Percentiles rank a stretch among this genome's conserved stretches.
Conservation (phyloP, 2,888 invertebrate species). For the Rhopalosiphum nymphaeae region DNA sequence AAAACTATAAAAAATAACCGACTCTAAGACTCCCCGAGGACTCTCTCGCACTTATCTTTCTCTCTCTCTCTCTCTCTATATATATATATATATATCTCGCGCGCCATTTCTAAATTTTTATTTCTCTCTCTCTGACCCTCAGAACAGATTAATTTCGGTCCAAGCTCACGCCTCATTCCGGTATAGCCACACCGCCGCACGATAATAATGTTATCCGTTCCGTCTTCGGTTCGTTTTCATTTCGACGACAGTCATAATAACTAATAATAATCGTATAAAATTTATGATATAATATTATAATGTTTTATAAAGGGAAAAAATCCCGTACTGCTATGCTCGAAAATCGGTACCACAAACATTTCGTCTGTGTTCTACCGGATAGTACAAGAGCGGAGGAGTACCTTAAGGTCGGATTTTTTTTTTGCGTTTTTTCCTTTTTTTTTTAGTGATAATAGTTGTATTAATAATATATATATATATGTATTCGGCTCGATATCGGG, state of each 20-base stretch:
- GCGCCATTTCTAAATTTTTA: not conserved
- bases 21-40: not conserved
- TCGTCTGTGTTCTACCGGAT: not conserved
- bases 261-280: not conserved
- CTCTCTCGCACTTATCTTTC: not conserved
- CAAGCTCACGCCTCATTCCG: not conserved
- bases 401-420: not conserved
- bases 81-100: no score
- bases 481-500: slow-evolving; percentile 2
- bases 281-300: not conserved
- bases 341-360: not conserved
- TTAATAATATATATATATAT: slow-evolving; percentile 17
- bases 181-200: not conserved
- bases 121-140: not conserved
- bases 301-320: not conserved
- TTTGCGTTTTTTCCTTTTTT: not conserved
- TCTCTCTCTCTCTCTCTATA: not conserved
- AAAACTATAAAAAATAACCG: slow-evolving; percentile 11
- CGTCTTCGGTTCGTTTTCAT: not conserved
- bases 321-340: not conserved
- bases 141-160: not conserved
- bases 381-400: not conserved
- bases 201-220: not conserved
- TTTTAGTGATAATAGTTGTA: not conserved
- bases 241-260: not conserved